Percentiles rank a stretch among this genome's conserved stretches.
Conservation (phyloP, 2,113 vertebrate species). For the Todiramphus saurophagus region DNA sequence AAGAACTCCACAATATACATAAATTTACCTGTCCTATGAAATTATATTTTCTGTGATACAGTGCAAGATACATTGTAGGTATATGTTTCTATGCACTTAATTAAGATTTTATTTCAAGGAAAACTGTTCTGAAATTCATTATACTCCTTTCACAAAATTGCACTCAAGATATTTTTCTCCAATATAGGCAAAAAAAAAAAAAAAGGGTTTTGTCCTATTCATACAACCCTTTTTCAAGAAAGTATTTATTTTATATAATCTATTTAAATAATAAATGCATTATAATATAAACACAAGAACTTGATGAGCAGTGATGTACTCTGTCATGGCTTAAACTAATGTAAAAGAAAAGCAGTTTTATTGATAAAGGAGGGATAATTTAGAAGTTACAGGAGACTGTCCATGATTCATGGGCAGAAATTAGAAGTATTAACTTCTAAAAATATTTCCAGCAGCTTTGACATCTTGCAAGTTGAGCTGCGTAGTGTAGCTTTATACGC, state of each 20-base stretch:
- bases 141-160: not conserved
- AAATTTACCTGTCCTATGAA: not conserved
- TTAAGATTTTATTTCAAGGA: not conserved
- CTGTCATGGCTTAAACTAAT: not conserved
- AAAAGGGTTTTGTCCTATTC: not conserved
- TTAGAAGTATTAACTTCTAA: not conserved
- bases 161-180: not conserved
- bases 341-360: not conserved
- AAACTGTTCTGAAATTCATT: not conserved
- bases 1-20: not conserved
- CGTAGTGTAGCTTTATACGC: not conserved
- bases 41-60: not conserved
- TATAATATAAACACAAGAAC: not conserved
- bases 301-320: not conserved
- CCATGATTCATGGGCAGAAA: not conserved
- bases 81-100: not conserved
- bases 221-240: not conserved
- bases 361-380: not conserved
- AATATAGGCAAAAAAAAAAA: not conserved
- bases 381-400: not conserved
- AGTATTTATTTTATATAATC: not conserved
- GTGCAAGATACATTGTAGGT: not conserved
- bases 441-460: not conserved
- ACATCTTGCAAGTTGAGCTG: not conserved
- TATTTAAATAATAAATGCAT: not conserved